Base-by-base conservation (phyloP, 2,888 invertebrate genomes). In the Nymphalis urticae region DNA sequence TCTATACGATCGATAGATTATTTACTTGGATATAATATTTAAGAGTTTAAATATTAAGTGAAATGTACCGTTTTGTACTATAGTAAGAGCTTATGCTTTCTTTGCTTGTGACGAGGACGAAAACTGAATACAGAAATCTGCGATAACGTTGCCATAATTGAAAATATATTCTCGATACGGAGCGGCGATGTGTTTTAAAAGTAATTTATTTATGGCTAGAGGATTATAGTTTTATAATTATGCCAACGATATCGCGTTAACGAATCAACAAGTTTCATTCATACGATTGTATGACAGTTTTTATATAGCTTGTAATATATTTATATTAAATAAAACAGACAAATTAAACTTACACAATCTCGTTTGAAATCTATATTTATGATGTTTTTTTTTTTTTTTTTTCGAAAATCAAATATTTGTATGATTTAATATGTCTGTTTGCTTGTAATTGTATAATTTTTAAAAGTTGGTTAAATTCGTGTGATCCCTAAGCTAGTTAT, bases 401-500 rank as follows among this genome's bases (percentile, higher is more conserved):
- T 36, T 1, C 9, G 21, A 2, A 21, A 7, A 8, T 50, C 24
- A 3, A 17, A 17, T 3, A 7, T 32, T n/a, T 27, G 32, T 56
- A 32, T n/a, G 24, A n/a, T 32, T 56, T 32, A 32, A 32, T 56
- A n/a, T 32, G 56, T 56, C 56, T 54, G 10, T 56, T 7, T 42
- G 42, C n/a, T 56, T 54, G 17, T 2, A 16, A 5, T 32, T 27
- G n/a, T 32, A 32, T 24, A 32, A 56, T 5, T 17, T 32, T 58
- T 42, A 50, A 50, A 50, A 1, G 17, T 50, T 58, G 13, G 58
- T 58, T 56, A 56, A 32, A 17, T 36, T 58, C 36, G 58, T 58
- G 58, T 58, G 58, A 58, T 58, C 10, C 42, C 13, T 66, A 60
- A 60, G 9, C n/a, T 66, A 66, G 53, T 16, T n/a, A 17, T 53